Conservation (phyloP, 2,113 vertebrate genomes). For the Psettodes erumei region DNA sequence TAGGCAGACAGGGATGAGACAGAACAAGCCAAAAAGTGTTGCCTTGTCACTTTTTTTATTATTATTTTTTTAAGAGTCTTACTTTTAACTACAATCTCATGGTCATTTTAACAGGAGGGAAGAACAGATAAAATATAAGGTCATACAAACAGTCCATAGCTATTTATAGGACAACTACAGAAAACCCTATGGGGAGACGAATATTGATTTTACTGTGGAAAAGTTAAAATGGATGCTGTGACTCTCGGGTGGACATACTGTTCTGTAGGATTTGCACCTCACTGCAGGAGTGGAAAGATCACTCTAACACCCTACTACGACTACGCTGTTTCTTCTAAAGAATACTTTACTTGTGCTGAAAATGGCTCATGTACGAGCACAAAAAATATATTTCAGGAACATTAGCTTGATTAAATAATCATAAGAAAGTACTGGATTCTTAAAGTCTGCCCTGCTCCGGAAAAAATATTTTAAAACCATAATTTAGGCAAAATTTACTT, state of each 20-base stretch:
- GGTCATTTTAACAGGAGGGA: constrained; percentile 11
- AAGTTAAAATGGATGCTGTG: constrained; percentile 28
- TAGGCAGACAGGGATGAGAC: not conserved
- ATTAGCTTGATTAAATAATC: not conserved
- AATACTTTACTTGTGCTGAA: not conserved
- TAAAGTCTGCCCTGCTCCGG: not conserved
- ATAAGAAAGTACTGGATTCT: not conserved
- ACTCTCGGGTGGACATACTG: not conserved
- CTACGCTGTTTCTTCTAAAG: not conserved
- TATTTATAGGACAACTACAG: constrained; percentile 28
- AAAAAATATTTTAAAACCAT: not conserved
- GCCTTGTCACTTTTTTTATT: not conserved
- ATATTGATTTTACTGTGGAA: constrained; percentile 40
- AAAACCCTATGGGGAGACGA: constrained; percentile 9
- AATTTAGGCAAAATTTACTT: not conserved
- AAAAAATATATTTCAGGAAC: not conserved
- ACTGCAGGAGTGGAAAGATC: not conserved
- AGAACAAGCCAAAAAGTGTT: not conserved
- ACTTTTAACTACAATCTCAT: constrained; percentile 8
- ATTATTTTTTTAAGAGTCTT: too few species aligned
- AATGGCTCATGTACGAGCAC: not conserved
- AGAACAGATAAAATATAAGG: constrained; percentile 7
- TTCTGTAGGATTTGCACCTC: not conserved
- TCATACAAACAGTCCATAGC: constrained; percentile 13
- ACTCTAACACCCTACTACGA: not conserved